Conservation (phyloP, 2,888 invertebrate genomes). For the Cerastoderma edule region DNA sequence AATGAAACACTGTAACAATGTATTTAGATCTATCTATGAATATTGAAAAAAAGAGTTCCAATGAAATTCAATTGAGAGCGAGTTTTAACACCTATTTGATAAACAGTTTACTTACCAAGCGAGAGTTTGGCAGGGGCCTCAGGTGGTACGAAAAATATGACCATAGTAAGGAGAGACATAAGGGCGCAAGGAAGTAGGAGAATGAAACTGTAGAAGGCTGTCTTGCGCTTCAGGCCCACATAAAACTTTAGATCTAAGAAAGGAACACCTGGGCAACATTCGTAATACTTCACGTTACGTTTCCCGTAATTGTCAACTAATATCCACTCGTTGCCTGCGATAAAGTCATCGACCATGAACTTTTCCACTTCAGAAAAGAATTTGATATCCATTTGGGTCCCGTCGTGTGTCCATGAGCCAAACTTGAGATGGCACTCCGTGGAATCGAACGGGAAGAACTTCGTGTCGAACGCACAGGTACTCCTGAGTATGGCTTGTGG, state of each 20-base stretch:
- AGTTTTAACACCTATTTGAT: neutral
- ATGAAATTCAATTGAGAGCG: too few relatives aligned
- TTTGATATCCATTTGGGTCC: conserved; percentile 77
- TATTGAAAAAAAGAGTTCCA: too few relatives aligned
- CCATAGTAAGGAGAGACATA: conserved; percentile 82
- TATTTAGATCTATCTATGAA: too few relatives aligned
- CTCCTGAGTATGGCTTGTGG: conserved; percentile 82
- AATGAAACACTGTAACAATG: too few relatives aligned
- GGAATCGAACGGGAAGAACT: conserved; percentile 83
- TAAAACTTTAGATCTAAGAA: conserved; percentile 82
- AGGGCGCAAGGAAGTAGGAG: conserved; percentile 83
- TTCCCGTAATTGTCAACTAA: conserved; percentile 77
- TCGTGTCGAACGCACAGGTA: conserved; percentile 83
- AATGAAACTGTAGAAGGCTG: conserved; percentile 83
- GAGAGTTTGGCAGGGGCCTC: conserved; percentile 84
- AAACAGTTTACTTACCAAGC: conserved; percentile 77
- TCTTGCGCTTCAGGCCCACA: conserved; percentile 75
- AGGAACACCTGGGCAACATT: conserved; percentile 80
- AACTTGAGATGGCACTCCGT: conserved; percentile 83
- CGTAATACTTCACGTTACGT: conserved; percentile 77
- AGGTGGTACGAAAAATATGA: conserved; percentile 84
- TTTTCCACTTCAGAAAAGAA: conserved; percentile 65
- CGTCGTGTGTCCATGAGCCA: conserved; percentile 84
- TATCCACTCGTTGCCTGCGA: conserved; percentile 83
- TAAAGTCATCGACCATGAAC: conserved; percentile 79